Evolutionary conservation across 2,797 vertebrate species (phyloP), one percentile per base, ranked within the genome.

Genomic region (Mastacembelus armatus): DNA sequence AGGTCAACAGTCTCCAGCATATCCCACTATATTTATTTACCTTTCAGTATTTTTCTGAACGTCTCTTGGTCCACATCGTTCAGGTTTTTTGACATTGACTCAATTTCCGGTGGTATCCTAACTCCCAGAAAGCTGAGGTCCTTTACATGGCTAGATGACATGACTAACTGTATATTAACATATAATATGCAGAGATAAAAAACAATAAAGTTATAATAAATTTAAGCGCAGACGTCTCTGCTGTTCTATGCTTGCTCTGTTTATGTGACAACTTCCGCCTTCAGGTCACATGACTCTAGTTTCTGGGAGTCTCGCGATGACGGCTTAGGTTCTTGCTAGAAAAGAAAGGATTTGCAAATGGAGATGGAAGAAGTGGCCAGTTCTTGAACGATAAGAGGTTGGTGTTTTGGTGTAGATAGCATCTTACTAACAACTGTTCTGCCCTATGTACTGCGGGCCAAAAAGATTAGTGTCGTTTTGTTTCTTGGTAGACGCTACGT

Each of bases 61-160:
- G 87, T 32, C 44, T 96, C 94, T 68, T 93, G 94, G 79, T 92
- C 90, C 72, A 94, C 67, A 51, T 92, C 94, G 80, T 94, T 95
- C 10, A 95, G 32, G 10, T 84, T 90, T 66, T 86, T 93, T 2
- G 89, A 92, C 94, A 96, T 87, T 2, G 89, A 89, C 67, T 95
- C 94, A 40, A 96, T 90, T 71, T 96, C 94, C 11, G 89, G 55
- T 1, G 95, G 94, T 48, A 93, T 88, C 10, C 94, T 90, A 19
- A 91, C 84, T 18, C 93, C 94, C 19, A 90, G 18, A 45, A 95
- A 95, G 51, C 92, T 91, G 27, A 67, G 66, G 68, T 90, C 71
- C 71, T 74, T 74, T 38, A 48, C 30, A 2, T 83, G 83, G 22
- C 69, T 76, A 1, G 73, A 40, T 18, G 90, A 84, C 92, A 92